Conservation (phyloP, 1,140 invertebrate species). For the Melitaea cinxia region DNA sequence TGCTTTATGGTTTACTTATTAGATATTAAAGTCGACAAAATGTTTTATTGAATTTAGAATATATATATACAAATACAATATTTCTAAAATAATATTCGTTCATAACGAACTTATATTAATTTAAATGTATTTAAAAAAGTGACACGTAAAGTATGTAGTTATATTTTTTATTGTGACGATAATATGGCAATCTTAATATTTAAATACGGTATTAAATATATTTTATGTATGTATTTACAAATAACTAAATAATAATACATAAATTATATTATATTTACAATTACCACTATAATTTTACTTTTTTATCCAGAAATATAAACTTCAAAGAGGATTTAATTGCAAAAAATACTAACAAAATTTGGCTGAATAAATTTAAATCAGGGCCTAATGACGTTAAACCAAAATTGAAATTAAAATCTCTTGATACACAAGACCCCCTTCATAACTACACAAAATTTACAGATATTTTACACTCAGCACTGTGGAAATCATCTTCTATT, state of each 20-base stretch:
- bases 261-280: not conserved
- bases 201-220: not conserved
- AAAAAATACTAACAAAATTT: not conserved
- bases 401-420: too few species aligned
- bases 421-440: too few species aligned
- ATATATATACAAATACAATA: too few species aligned
- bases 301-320: too few species aligned
- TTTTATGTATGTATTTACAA: not conserved
- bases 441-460: too few species aligned
- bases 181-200: conserved; percentile 1
- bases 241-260: not conserved
- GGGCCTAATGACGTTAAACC: not conserved
- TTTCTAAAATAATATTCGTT: too few species aligned
- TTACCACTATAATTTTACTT: not conserved
- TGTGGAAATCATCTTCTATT: too few species aligned
- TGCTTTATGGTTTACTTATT: not conserved
- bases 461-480: too few species aligned
- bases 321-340: too few species aligned
- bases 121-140: not conserved
- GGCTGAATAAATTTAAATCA: conserved; percentile 1
- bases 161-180: not conserved
- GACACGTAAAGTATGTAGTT: not conserved
- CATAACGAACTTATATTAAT: not conserved
- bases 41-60: too few species aligned
- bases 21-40: not conserved